Percentiles rank a stretch among this genome's conserved stretches.
These are phyloP conservation scores for Cariama cristata DNA, from an alignment of 2,113 vertebrate species.

Conservation along the genomic window DNA sequence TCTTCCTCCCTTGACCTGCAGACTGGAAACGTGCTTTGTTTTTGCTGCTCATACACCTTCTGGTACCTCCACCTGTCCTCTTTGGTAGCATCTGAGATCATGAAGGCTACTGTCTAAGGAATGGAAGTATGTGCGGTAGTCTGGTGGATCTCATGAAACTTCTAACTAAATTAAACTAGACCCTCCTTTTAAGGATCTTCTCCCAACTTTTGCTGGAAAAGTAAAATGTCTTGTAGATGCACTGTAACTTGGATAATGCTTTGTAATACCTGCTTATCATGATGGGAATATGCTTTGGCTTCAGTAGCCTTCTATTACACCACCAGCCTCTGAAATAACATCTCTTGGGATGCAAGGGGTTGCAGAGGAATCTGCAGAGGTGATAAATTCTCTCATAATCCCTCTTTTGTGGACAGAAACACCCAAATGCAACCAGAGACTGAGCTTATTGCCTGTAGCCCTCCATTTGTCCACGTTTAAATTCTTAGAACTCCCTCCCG, in stretches of 20 bases:
- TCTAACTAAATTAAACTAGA: background rate
- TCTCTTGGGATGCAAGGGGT: background rate
- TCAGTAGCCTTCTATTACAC: background rate
- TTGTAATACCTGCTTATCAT: background rate
- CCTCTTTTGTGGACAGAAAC: background rate
- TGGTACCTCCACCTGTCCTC: background rate
- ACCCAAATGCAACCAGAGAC: background rate
- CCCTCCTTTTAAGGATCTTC: background rate
- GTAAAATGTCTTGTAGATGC: background rate
- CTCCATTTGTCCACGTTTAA: fast-evolving
- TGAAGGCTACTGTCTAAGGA: background rate
- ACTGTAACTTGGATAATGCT: too few relatives aligned
- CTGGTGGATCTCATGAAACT: background rate
- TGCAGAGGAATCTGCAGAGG: background rate
- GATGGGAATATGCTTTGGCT: background rate
- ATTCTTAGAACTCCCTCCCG: background rate
- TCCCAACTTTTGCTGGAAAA: background rate
- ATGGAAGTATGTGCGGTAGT: background rate
- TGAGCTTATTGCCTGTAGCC: background rate
- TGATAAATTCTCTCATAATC: background rate
- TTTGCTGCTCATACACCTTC: background rate
- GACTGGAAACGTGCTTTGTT: too few relatives aligned
- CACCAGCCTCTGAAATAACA: background rate
- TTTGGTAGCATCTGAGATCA: background rate
- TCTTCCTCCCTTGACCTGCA: background rate